Evolutionary conservation across 2,797 vertebrate genomes (phyloP).

Genomic region (Xenops minutus): DNA sequence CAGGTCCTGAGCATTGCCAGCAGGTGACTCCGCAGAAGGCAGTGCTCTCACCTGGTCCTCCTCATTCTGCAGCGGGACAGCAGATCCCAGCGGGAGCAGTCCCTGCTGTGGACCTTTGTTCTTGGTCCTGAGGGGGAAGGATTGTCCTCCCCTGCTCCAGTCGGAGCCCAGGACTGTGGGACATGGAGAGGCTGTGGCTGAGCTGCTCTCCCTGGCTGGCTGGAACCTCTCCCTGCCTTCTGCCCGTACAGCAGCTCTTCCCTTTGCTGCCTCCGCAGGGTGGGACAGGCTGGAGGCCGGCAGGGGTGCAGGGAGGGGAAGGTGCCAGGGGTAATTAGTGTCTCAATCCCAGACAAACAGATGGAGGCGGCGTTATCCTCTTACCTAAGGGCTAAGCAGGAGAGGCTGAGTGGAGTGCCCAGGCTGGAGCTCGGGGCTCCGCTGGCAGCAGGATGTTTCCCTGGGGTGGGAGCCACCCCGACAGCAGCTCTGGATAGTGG

Average conservation of each 20-base stretch:
- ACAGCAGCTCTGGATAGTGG: not conserved
- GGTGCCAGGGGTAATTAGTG: not conserved
- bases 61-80: not conserved
- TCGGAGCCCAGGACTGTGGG: not conserved
- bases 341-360: slow-evolving; percentile 8
- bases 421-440: not conserved
- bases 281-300: not conserved
- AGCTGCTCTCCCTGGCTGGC: fast-evolving
- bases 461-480: not conserved
- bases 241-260: not conserved
- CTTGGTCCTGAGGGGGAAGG: not conserved
- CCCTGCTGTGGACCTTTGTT: not conserved
- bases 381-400: slow-evolving; percentile 1
- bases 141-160: not conserved
- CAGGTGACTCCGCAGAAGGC: not conserved
- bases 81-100: not conserved
- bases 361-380: slow-evolving; percentile 44
- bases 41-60: not conserved
- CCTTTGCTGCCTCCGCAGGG: not conserved
- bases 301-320: not conserved
- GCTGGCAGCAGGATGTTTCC: not conserved
- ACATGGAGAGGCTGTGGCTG: fast-evolving
- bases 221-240: fast-evolving
- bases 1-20: not conserved
- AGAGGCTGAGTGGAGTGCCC: not conserved